Evolutionary conservation across 1,140 invertebrate species (phyloP).

Genomic region (Bombus superbus): DNA sequence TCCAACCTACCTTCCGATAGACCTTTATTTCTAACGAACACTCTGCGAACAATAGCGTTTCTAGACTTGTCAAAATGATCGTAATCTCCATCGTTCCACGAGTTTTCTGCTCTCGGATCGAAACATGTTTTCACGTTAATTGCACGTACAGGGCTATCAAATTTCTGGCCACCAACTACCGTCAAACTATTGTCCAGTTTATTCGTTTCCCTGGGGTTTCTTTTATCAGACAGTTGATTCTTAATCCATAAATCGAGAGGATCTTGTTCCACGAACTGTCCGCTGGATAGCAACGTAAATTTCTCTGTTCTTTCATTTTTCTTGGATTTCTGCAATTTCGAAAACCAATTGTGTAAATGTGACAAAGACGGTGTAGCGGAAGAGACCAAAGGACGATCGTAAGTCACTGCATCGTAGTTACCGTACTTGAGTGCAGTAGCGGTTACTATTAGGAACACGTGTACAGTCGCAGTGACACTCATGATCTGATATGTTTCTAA

Average conservation of each 20-base stretch:
- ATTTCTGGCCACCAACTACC: not conserved
- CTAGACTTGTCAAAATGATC: not conserved
- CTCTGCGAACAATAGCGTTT: not conserved
- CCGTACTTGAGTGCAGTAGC: conserved; percentile 22
- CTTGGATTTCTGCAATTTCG: not conserved
- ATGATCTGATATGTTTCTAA: conserved; percentile 41
- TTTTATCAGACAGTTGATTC: no score
- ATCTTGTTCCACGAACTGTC: not conserved
- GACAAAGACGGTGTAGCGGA: conserved; percentile 3
- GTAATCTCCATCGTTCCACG: not conserved
- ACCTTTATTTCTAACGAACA: not conserved
- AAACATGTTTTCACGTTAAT: not conserved
- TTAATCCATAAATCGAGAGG: not conserved
- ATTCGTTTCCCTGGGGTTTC: not conserved
- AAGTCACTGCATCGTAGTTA: conserved; percentile 26
- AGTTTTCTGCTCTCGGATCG: not conserved
- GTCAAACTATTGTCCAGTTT: not conserved
- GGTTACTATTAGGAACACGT: conserved; percentile 49
- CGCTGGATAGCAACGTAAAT: not conserved
- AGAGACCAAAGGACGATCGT: conserved; percentile 5
- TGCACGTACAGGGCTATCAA: not conserved
- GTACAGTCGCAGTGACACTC: conserved; percentile 31
- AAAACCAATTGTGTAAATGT: not conserved
- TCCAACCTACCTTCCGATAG: not conserved
- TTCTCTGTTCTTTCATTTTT: not conserved